phyloP scores from a whole-genome alignment of 2,113 vertebrate genomes.

The Campylorhamphus procurvoides region DNA sequence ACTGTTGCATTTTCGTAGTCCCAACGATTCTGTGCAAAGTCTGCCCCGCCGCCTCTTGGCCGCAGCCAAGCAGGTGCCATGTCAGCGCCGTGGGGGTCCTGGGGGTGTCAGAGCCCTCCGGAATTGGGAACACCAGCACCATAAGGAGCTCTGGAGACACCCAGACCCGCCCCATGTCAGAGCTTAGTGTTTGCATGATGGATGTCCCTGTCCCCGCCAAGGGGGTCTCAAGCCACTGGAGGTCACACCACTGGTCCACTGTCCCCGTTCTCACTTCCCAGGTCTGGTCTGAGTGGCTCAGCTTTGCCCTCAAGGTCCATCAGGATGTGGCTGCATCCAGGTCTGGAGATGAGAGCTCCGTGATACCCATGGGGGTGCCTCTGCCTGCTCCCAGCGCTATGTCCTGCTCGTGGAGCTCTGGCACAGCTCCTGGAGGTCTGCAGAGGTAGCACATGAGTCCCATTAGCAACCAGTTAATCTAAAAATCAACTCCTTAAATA shows the following conservation, averaged over 20 bases:
- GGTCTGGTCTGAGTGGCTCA: accelerated
- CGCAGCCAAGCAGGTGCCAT: not conserved
- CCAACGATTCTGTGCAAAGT: not conserved
- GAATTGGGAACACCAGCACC: accelerated
- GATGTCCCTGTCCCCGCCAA: accelerated
- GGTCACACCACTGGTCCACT: accelerated
- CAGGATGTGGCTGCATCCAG: accelerated
- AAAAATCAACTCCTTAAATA: not conserved
- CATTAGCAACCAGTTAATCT: not conserved
- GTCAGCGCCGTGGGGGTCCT: not conserved
- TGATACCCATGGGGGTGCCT: accelerated
- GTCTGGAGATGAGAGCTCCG: accelerated
- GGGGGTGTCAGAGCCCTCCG: not conserved
- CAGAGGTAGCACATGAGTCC: not conserved
- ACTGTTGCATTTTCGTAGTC: not conserved
- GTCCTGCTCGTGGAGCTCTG: not conserved
- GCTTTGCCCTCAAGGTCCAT: not conserved
- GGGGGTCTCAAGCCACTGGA: accelerated
- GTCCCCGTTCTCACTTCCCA: accelerated
- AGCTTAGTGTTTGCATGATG: not conserved
- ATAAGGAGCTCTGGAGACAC: not conserved
- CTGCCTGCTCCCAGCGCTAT: not conserved
- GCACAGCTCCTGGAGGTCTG: slow-evolving; percentile 59
- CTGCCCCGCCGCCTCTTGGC: not conserved
- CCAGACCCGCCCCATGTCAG: accelerated